Evolutionary conservation across 1,140 invertebrate species (phyloP).

Genomic region (Tetramorium simillimum): DNA sequence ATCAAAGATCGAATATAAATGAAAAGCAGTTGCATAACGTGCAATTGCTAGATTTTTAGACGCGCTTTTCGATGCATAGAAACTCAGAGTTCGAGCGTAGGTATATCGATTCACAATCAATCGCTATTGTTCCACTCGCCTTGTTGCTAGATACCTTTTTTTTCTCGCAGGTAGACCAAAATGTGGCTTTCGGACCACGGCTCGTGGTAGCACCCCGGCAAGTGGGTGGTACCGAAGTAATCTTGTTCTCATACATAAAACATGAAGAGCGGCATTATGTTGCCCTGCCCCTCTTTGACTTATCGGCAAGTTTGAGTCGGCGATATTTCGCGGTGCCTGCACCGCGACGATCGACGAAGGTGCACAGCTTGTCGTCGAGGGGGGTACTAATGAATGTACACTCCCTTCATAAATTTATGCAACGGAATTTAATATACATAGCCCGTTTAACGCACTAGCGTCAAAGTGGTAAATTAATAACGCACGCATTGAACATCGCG

Average conservation of each 20-base stretch:
- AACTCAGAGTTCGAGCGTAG: background rate
- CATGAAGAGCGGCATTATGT: slow-evolving; percentile 70
- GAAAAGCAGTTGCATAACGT: background rate
- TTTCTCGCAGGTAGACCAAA: background rate
- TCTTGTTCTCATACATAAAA: slow-evolving; percentile 78
- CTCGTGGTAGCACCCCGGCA: slow-evolving; percentile 65
- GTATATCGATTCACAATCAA: background rate
- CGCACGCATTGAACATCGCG: background rate
- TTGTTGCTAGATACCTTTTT: background rate
- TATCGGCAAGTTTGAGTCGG: slow-evolving; percentile 50
- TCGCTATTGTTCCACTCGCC: slow-evolving; percentile 30
- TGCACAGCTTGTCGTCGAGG: slow-evolving; percentile 11
- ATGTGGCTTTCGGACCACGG: background rate
- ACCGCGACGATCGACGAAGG: slow-evolving; percentile 7
- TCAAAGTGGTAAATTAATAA: background rate
- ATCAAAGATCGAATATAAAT: background rate
- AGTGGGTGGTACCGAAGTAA: slow-evolving; percentile 76
- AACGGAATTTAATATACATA: slow-evolving; percentile 32
- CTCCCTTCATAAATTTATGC: slow-evolving; percentile 42
- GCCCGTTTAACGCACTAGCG: background rate
- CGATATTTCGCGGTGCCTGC: slow-evolving; percentile 30
- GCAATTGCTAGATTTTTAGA: background rate
- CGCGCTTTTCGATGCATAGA: background rate
- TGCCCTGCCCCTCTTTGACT: slow-evolving; percentile 56
- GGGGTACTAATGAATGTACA: slow-evolving; percentile 32